Percentiles rank a stretch among this genome's conserved stretches.
Conservation (phyloP, 1,140 invertebrate species). For the Penaeus vannamei region DNA sequence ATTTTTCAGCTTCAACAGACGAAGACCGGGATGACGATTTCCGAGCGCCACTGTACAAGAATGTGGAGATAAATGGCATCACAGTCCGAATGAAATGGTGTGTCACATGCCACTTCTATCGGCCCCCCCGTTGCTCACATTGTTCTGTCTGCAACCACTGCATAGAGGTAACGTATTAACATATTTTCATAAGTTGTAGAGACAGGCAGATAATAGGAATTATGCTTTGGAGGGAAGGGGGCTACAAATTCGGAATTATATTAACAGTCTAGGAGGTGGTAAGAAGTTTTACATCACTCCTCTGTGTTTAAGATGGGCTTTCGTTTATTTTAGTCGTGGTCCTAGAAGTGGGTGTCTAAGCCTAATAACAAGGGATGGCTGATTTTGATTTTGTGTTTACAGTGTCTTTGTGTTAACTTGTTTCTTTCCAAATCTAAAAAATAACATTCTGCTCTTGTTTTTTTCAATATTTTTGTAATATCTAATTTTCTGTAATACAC, state of each 20-base stretch:
- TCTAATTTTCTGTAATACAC: background rate
- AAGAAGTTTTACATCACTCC: too few relatives aligned
- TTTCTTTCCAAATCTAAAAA: background rate
- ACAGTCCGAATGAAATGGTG: conserved; percentile 99
- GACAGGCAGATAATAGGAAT: too few relatives aligned
- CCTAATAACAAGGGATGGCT: too few relatives aligned
- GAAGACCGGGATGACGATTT: conserved; percentile 98
- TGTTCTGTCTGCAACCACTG: conserved; percentile 99
- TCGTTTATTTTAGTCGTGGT: too few relatives aligned
- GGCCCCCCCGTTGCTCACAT: conserved; percentile 97
- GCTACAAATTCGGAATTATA: too few relatives aligned
- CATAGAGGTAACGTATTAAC: conserved; percentile 85
- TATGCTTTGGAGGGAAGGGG: too few relatives aligned
- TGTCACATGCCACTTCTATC: conserved; percentile 99
- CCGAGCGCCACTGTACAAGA: conserved; percentile 96
- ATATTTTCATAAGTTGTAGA: background rate
- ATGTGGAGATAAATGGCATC: conserved; percentile 97
- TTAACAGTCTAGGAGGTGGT: too few relatives aligned
- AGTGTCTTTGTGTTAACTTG: background rate
- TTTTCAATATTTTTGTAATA: background rate
- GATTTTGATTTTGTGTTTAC: background rate
- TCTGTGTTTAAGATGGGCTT: too few relatives aligned
- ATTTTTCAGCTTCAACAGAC: conserved; percentile 87
- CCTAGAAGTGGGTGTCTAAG: too few relatives aligned
- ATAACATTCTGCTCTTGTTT: background rate